Evolutionary conservation across 2,888 invertebrate genomes (phyloP), one percentile per base, ranked within the genome.

Genomic region (Drosophila subquinaria): DNA sequence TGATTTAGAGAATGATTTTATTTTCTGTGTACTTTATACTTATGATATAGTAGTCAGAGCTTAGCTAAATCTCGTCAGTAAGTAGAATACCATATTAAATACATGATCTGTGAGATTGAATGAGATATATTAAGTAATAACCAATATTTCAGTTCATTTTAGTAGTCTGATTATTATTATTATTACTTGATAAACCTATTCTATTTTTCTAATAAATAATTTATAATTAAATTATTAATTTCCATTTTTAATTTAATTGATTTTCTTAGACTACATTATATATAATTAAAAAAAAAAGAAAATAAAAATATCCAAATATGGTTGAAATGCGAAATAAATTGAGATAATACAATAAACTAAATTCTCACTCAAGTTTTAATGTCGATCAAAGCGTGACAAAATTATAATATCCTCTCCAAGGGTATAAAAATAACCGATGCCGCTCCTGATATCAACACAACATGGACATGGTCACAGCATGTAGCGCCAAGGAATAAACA

Each of bases 381-480:
- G 13, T 8, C 30, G 2, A 30, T 5, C 30, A 8, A 30, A 8
- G 6, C 30, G 1, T 36, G 36, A 13, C 5, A 36, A 36, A 36
- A 36, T 36, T n/a, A 36, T 5, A 36, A 36, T 13, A 36, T 13
- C 13, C 36, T 5, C 5, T 36, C 5, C 36, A 13, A 36, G 36
- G 13, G 36, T 36, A 36, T 13, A 2, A 1, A 17, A 52, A 47
- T 23, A 53, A 5, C 6, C 30, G 59, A 45, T 62, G 62, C 62
- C 36, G 10, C 27, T 45, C 2, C 27, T 8, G 57, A 57, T 57
- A 57, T n/a, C 38, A 55, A 30, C 27, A 36, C 30, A 20, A 17
- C 13, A 17, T 50, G 53, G 36, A 56, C 61, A 61, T 52, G 61
- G 23, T 15, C 42, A 52, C 35, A 35, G 23, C 42, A 61, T 23